Percentiles rank a stretch among this genome's conserved stretches.
These are phyloP conservation scores for Fukomys damarensis DNA, from an alignment of 2,113 vertebrate species.

Conservation along the genomic window DNA sequence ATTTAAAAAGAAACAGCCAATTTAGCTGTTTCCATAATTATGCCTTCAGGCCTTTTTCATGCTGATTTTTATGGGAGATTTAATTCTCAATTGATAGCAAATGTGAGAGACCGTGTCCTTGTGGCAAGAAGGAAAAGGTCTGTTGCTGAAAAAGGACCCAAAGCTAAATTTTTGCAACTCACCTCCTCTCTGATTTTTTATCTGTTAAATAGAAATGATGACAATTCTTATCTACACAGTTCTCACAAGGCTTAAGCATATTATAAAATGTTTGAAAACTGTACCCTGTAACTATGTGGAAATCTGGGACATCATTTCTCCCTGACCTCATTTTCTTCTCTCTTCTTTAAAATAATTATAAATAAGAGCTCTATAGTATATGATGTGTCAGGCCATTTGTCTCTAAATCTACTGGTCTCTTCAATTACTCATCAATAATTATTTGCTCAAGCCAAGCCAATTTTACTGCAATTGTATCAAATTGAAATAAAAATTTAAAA, in stretches of 20 bases:
- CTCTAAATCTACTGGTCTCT: conserved; percentile 21
- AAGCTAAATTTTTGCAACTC: background rate
- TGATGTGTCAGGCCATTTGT: background rate
- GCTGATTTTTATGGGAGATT: background rate
- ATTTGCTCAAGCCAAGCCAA: background rate
- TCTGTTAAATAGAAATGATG: background rate
- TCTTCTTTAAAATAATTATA: background rate
- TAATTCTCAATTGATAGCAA: background rate
- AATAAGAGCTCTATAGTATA: background rate
- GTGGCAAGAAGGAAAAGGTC: background rate
- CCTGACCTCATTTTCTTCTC: background rate
- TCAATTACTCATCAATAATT: background rate
- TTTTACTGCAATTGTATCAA: background rate
- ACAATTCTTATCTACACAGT: background rate
- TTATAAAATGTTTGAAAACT: background rate
- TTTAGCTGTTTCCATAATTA: background rate
- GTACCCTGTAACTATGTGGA: background rate
- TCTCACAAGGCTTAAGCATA: background rate
- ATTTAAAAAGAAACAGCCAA: conserved; percentile 57
- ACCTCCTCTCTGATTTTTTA: background rate
- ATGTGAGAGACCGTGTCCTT: background rate
- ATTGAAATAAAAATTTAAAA: background rate
- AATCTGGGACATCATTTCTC: background rate
- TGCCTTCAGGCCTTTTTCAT: background rate
- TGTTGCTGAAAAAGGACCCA: fast-evolving